phyloP scores from a whole-genome alignment of 2,797 vertebrate species.

The Neosilurus mollespiculum region DNA sequence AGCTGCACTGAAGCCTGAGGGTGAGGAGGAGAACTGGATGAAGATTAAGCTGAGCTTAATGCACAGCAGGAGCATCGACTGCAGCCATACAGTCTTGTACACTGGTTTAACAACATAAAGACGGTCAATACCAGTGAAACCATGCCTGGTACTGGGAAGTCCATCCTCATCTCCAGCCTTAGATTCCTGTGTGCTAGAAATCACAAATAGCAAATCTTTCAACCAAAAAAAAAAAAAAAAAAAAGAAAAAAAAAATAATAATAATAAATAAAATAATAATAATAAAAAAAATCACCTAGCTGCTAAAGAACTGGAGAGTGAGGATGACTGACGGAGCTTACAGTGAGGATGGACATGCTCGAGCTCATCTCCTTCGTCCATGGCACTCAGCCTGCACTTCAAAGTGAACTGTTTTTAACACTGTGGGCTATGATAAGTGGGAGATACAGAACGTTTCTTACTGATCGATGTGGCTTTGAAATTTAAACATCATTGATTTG shows the following conservation, averaged over 20 bases:
- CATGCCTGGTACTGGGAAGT: conserved; percentile 7
- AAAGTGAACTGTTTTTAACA: conserved; percentile 7
- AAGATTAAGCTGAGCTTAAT: not conserved
- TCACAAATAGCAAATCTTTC: conserved; percentile 1
- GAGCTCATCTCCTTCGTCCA: not conserved
- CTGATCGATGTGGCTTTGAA: conserved; percentile 40
- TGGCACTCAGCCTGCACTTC: conserved; percentile 30
- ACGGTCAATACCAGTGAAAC: not conserved
- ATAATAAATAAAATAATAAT: no score
- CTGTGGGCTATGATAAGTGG: conserved; percentile 16
- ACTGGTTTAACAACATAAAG: conserved; percentile 7
- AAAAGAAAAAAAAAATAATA: no score
- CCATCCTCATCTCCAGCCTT: conserved; percentile 2
- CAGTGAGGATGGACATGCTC: not conserved
- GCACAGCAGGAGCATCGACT: not conserved
- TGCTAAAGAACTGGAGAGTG: conserved; percentile 2
- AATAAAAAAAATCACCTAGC: not conserved
- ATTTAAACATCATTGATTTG: conserved; percentile 13
- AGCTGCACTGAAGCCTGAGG: conserved; percentile 24
- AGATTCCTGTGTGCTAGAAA: conserved; percentile 24
- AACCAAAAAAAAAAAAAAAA: conserved; percentile 22
- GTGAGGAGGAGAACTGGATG: conserved; percentile 13
- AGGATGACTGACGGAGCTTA: not conserved
- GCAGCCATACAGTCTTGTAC: not conserved
- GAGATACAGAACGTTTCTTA: conserved; percentile 34